Base-by-base conservation (phyloP, 2,888 invertebrate genomes). In the Ophion obscuratus region DNA sequence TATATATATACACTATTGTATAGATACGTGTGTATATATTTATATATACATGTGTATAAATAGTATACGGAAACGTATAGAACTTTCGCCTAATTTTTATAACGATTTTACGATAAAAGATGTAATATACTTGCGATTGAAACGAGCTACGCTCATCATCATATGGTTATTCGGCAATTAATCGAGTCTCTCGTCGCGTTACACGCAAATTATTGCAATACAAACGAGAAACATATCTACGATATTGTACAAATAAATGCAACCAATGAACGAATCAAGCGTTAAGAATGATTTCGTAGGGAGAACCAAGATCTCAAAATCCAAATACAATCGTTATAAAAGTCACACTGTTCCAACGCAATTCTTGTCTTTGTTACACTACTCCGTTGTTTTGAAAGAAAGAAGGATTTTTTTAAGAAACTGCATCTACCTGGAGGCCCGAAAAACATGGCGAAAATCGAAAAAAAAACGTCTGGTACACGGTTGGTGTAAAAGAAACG, bases 181-280 rank as follows among this genome's bases (percentile, higher is more conserved):
- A 71, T 57, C 53, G 57, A 71, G 71, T 59, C 40, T 24, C 36
- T 66, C 14, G 36, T 36, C 40, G n/a, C 66, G 17, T 14, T 14
- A 66, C 6, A 17, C 5, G 17, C 66, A 3, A 61, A 66, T 80
- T 47, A 14, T 77, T 77, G 36, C 27, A 78, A 67, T 61, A 74
- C 27, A 24, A 74, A 40, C 53, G 76, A 84, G 73, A 81, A 84
- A 84, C 84, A 81, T 84, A 84, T 84, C 84, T 81, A 74, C 76
- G 76, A 31, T 84, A 81, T 84, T 73, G 84, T 81, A 84, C 81
- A 84, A 84, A 84, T 81, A 84, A 84, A 84, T 44, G 44, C 66
- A 76, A 84, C 84, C 84, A 81, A 81, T 81, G 84, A 81, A 59
- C 64, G 24, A 64, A 20, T 47, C 40, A 40, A 40, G 40, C 40